Evolutionary conservation across 2,113 vertebrate genomes (phyloP).

Genomic region (Phainopepla nitens): DNA sequence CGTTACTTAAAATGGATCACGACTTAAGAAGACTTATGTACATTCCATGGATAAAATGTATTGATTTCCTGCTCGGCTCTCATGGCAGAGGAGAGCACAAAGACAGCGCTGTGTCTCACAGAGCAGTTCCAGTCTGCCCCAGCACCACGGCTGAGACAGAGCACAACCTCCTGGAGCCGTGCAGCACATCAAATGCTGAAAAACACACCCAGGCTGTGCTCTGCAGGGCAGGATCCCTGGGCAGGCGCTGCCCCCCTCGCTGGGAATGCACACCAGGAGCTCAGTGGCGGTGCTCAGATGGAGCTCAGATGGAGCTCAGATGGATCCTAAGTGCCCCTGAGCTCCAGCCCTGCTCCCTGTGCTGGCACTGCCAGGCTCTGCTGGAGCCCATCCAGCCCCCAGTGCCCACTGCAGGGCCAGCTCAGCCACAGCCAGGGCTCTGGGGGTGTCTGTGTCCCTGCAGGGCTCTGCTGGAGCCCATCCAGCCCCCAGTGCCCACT

Average conservation of each 20-base stretch:
- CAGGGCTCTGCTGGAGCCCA: too few species aligned
- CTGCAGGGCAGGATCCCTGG: background rate
- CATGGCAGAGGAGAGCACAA: background rate
- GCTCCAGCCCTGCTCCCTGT: background rate
- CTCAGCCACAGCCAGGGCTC: too few species aligned
- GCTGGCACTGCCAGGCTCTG: too few species aligned
- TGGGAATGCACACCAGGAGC: background rate
- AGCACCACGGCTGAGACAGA: background rate
- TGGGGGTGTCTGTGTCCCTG: too few species aligned
- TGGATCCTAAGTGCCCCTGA: background rate
- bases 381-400: too few species aligned
- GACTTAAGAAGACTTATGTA: background rate
- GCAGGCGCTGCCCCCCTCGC: background rate
- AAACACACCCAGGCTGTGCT: fast-evolving
- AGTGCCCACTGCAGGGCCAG: too few species aligned
- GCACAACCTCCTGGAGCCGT: background rate
- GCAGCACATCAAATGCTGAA: fast-evolving
- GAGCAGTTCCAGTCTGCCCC: background rate
- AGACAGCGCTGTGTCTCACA: fast-evolving
- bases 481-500: too few species aligned
- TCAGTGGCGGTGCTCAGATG: background rate
- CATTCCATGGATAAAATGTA: background rate
- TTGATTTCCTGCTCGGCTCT: background rate
- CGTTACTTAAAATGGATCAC: background rate
- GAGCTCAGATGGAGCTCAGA: too few species aligned